Percentiles rank a stretch among this genome's conserved stretches.
These are phyloP conservation scores for Hormiphora californensis DNA, from an alignment of 37 sponge, comb jelly and placozoan genomes.

Conservation along the genomic window DNA sequence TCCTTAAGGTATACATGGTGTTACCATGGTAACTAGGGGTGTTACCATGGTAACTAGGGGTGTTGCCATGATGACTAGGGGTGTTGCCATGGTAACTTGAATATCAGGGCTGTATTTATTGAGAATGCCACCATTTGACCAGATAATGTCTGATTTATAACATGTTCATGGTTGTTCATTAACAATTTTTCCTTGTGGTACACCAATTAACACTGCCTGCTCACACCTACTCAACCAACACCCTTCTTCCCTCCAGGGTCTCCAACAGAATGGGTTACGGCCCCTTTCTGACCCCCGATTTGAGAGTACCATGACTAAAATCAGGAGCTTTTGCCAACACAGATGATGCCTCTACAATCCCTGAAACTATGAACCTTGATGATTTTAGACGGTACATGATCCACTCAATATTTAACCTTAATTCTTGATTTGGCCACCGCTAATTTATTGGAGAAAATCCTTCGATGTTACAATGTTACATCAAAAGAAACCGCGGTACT, in stretches of 20 bases:
- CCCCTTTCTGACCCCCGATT: not conserved
- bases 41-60: too few species aligned
- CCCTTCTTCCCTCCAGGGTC: not conserved
- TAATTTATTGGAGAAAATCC: not conserved
- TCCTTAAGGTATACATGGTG: not conserved
- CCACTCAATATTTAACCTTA: not conserved
- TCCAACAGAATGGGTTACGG: not conserved
- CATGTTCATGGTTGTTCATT: too few species aligned
- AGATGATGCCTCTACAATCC: not conserved
- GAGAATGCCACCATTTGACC: too few species aligned
- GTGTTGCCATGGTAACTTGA: too few species aligned
- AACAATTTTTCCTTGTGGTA: too few species aligned
- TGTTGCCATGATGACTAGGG: too few species aligned
- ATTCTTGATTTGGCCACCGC: not conserved
- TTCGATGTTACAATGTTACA: not conserved
- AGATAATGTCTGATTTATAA: too few species aligned
- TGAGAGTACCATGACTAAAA: not conserved
- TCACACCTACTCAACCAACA: too few species aligned
- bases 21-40: too few species aligned
- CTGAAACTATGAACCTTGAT: slow-evolving; percentile 6
- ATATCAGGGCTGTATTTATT: too few species aligned
- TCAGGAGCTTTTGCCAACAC: not conserved
- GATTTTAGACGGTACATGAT: not conserved
- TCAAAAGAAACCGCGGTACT: too few species aligned
- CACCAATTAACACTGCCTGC: too few species aligned